These are phyloP conservation scores for Aphrophora alni DNA, from an alignment of 2,888 invertebrate species.

Conservation along the genomic window DNA sequence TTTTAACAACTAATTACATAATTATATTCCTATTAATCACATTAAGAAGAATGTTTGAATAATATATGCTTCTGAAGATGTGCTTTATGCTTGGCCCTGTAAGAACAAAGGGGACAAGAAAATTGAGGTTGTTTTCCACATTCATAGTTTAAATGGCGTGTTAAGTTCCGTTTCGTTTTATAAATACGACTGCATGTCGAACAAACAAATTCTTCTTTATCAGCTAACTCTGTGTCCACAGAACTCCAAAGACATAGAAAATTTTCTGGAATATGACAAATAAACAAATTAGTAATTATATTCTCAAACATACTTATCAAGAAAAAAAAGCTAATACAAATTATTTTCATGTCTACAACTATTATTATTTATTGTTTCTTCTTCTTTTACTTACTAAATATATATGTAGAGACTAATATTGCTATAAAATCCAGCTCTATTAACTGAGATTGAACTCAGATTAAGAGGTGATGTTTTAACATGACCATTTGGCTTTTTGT, in stretches of 20 bases:
- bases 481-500: too few relatives aligned
- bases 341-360: too few relatives aligned
- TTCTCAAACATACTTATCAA: too few relatives aligned
- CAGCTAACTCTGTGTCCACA: neutral
- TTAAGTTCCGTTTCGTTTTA: constrained; percentile 31
- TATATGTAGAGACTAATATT: too few relatives aligned
- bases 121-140: constrained; percentile 49
- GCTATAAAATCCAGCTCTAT: too few relatives aligned
- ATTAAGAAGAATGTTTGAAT: neutral
- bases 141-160: constrained; percentile 43
- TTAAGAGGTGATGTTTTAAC: too few relatives aligned
- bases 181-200: constrained; percentile 24
- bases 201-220: neutral
- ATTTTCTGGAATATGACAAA: neutral
- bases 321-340: too few relatives aligned
- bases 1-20: too few relatives aligned
- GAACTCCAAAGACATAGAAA: neutral
- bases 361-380: too few relatives aligned
- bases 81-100: constrained; percentile 36
- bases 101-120: constrained; percentile 42
- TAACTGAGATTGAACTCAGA: too few relatives aligned
- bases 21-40: neutral
- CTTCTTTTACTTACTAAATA: too few relatives aligned
- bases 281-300: neutral
- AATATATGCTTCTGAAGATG: neutral